Evolutionary conservation across 2,888 invertebrate species (phyloP), one percentile per base, ranked within the genome.

Genomic region (Halictus ligatus): DNA sequence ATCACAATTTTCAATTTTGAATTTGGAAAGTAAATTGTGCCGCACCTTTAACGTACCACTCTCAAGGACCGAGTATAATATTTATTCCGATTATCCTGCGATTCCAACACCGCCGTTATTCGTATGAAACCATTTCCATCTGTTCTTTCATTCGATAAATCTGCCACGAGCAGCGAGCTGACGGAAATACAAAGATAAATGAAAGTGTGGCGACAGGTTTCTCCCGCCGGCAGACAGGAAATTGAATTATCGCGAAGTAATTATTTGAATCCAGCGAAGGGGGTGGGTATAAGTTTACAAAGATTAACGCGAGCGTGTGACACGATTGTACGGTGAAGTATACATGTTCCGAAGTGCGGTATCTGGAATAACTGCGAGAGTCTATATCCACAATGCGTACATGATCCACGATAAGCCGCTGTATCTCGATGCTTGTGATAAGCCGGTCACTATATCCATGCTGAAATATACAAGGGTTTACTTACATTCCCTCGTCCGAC

Each of bases 391-490:
- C 71, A 72, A 73, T 73, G 81, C 72, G 54, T 60, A 54, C 67
- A 67, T 46, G 67, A 76, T 75, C 50, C 76, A 64, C 21, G 72
- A 76, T 81, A 83, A 83, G 73, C 81, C 73, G 75, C 81, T 21
- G 43, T 43, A 18, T 35, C 35, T 72, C 76, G 58, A 75, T 58
- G 29, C 46, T 76, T 71, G 10, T 60, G 76, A 71, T 76, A 81
- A 80, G 72, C 81, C 48, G 18, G 21, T 76, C 76, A 40, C 72
- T n/a, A 35, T 80, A 75, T 58, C 76, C 71, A 71, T 25, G 40
- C 12, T 60, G 76, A 76, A 71, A 81, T 75, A 40, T 43, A 60
- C 58, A 72, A 46, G 13, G 76, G 81, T 77, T 81, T 77, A 50
- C 73, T 81, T 58, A 60, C 15, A 75, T 25, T 64, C 54, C 54